Conservation (phyloP, 2,888 invertebrate species). For the Hymenopus coronatus region DNA sequence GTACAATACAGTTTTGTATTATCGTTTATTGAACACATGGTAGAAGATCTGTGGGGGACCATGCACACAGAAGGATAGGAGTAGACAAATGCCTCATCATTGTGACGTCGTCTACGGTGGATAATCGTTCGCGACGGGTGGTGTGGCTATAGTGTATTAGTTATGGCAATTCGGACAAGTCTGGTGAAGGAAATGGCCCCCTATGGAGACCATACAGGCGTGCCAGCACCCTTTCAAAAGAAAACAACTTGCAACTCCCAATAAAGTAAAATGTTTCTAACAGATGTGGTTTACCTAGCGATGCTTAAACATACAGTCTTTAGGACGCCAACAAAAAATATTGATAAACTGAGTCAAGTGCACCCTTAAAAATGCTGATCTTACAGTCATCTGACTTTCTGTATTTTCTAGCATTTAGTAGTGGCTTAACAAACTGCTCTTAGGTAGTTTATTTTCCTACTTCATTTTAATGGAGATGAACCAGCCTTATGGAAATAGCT, state of each 20-base stretch:
- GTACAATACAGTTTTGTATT: neutral
- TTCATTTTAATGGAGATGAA: too few relatives aligned
- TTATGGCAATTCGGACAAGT: constrained; percentile 12
- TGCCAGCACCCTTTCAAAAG: constrained; percentile 10
- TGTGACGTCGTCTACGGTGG: neutral
- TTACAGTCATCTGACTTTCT: too few relatives aligned
- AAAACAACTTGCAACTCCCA: neutral
- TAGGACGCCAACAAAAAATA: too few relatives aligned
- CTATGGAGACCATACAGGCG: neutral
- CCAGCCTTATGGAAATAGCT: too few relatives aligned
- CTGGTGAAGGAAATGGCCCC: constrained; percentile 15
- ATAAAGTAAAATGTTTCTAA: neutral
- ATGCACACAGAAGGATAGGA: neutral
- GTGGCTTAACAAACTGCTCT: too few relatives aligned
- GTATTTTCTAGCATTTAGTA: too few relatives aligned
- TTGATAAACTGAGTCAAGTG: too few relatives aligned
- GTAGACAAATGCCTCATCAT: constrained; percentile 11
- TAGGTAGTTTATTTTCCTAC: too few relatives aligned
- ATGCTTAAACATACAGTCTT: too few relatives aligned
- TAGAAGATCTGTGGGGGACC: neutral
- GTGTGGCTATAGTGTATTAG: constrained; percentile 1
- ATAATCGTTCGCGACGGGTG: constrained; percentile 16
- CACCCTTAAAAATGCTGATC: too few relatives aligned
- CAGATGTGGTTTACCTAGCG: neutral
- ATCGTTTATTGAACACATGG: neutral